Conservation (phyloP, 2,888 invertebrate species). For the Acleris sparsana region DNA sequence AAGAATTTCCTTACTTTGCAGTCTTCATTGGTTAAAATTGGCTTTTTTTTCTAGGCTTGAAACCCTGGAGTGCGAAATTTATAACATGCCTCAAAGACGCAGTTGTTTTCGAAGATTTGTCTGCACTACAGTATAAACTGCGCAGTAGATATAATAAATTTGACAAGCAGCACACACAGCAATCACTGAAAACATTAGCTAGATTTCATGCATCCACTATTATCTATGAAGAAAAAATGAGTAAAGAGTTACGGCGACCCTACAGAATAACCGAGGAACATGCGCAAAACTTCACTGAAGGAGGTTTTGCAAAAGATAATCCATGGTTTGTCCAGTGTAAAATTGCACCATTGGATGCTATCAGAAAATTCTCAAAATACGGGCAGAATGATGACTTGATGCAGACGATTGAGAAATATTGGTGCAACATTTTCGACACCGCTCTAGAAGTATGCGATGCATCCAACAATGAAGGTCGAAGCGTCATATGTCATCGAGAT, state of each 20-base stretch:
- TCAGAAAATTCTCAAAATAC: constrained; percentile 64
- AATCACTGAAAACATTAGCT: constrained; percentile 73
- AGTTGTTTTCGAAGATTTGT: constrained; percentile 73
- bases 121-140: constrained; percentile 56
- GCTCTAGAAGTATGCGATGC: constrained; percentile 56
- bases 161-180: constrained; percentile 72
- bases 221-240: constrained; percentile 75
- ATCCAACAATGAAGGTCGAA: constrained; percentile 61
- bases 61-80: constrained; percentile 65
- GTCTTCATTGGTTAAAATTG: constrained; percentile 2
- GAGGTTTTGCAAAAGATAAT: constrained; percentile 57
- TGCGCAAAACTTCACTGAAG: constrained; percentile 50
- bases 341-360: constrained; percentile 61
- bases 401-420: constrained; percentile 53
- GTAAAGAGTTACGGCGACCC: constrained; percentile 49
- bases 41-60: constrained; percentile 52
- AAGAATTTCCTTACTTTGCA: neutral
- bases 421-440: constrained; percentile 60
- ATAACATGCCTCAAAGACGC: constrained; percentile 58
- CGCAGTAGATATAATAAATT: constrained; percentile 66
- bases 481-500: constrained; percentile 85
- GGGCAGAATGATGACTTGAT: constrained; percentile 45
- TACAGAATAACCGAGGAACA: constrained; percentile 63
- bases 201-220: constrained; percentile 80
- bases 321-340: constrained; percentile 70